Base-by-base conservation (phyloP, 2,797 vertebrate species). In the Acanthopagrus latus region DNA sequence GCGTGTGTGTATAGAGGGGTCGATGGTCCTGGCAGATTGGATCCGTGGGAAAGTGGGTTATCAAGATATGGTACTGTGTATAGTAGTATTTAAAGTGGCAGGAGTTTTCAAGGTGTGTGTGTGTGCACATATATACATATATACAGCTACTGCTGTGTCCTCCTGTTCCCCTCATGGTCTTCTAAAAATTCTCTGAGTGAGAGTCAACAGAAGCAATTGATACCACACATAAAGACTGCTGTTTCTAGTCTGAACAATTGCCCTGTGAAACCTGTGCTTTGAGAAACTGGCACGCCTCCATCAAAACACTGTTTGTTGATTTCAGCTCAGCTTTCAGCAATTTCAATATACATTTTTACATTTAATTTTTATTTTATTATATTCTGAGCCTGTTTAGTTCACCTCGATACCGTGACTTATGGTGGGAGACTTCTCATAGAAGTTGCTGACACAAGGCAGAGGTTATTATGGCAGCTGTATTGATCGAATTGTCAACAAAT, bases 41-140 rank as follows among this genome's bases (percentile, higher is more conserved):
- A 65, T 76, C 63, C 71, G 8, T 76, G 67, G 67, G 64, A 84
- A 88, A 84, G 25, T 78, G 67, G 74, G 76, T 76, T 88, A 80
- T 78, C 79, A 54, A 85, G 83, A 87, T 86, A 73, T 86, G 56
- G 47, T 52, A 38, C 38, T 38, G 33, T 33, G 54, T 48, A 65
- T 23, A 18, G 46, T 33, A 50, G 71, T 56, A 67, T 55, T 74
- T 74, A 23, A 70, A 67, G 46, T 66, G 48, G 44, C 25, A 68
- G 7, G 16, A 67, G 18, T 66, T 44, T 62, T 25, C 7, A 20
- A 29, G n/a, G 29, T 76, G 38, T 63, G 2, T 73, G 41, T 50
- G 27, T n/a, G 27, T 62, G 27, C 33, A 3, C 17, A 20, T 62
- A 2, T 58, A 4, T 60, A 17, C 52, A 14, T 70, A 44, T 59